Evolutionary conservation across 2,888 invertebrate species (phyloP), one percentile per base, ranked within the genome.

Genomic region (Hesperia comma): DNA sequence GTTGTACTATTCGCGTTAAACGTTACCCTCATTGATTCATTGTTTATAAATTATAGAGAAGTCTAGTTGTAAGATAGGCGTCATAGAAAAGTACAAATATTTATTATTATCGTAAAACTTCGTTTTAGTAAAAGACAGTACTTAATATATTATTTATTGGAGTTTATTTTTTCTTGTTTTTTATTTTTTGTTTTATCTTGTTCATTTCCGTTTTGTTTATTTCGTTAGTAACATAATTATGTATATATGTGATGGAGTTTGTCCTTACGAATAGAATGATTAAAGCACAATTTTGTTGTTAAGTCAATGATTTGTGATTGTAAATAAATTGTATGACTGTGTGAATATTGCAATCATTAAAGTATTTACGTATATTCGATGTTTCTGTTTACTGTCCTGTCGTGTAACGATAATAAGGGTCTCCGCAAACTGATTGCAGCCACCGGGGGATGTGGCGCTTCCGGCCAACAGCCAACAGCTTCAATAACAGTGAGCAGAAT

Each of bases 291-390:
- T 85, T 90, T 86, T 83, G 85, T 90, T 90, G 83, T 85, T 90
- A 86, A 84, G 85, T 86, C 82, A 85, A 84, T 84, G 74, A 80
- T 84, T 88, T 84, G 84, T 86, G 83, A 82, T 81, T 91, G 92
- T 92, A 91, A 87, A 90, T 90, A 91, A 79, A 43, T 43, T 83
- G 77, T 86, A 90, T 88, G 89, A 88, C 80, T 85, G 91, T 90
- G 91, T 92, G 90, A 86, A 87, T 88, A 91, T 86, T 87, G 83
- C 85, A 83, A 88, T 87, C 87, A 90, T 88, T 91, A 92, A 91
- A 91, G 83, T 92, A 92, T 92, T 90, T 90, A 91, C 86, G 81
- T 90, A 87, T 80, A 82, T 67, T 51, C n/a, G 63, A 60, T 68
- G 62, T 74, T 76, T 60, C 49, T 67, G 70, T 68, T 58, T 63